Evolutionary conservation across 2,797 vertebrate genomes (phyloP).

Genomic region (Zalophus californianus): DNA sequence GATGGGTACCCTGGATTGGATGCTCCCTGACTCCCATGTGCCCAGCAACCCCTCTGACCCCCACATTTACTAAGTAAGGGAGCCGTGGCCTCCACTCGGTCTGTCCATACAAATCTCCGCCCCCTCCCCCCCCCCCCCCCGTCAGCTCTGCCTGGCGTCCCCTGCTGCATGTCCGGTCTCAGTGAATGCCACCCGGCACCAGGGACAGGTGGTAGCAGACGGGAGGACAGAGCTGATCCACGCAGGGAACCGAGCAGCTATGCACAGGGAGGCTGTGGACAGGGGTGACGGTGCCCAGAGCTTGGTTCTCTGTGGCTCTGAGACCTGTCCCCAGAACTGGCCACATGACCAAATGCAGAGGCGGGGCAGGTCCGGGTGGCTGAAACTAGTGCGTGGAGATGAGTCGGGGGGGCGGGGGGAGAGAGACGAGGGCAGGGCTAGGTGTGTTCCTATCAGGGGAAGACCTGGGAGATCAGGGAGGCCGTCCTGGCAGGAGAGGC

Average conservation of each 20-base stretch:
- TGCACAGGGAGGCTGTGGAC: not conserved
- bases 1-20: not conserved
- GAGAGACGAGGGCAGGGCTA: not conserved
- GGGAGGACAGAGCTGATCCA: not conserved
- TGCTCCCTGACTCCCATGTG: not conserved
- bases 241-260: not conserved
- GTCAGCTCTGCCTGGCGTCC: not conserved
- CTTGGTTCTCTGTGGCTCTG: not conserved
- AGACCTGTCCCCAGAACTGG: not conserved
- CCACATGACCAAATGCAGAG: not conserved
- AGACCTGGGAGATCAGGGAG: not conserved
- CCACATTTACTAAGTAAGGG: not conserved
- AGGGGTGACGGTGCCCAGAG: not conserved
- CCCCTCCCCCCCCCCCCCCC: not conserved
- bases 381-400: rapidly evolving
- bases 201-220: not conserved
- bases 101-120: not conserved
- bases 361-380: not conserved
- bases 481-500: not conserved
- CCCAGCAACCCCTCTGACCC: not conserved
- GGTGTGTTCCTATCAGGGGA: not conserved
- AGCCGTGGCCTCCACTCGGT: not conserved
- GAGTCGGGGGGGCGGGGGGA: not conserved
- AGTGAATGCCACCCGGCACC: not conserved
- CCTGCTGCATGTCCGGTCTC: not conserved